Conservation (phyloP, 2,113 vertebrate species). For the Hippopotamus amphibius region DNA sequence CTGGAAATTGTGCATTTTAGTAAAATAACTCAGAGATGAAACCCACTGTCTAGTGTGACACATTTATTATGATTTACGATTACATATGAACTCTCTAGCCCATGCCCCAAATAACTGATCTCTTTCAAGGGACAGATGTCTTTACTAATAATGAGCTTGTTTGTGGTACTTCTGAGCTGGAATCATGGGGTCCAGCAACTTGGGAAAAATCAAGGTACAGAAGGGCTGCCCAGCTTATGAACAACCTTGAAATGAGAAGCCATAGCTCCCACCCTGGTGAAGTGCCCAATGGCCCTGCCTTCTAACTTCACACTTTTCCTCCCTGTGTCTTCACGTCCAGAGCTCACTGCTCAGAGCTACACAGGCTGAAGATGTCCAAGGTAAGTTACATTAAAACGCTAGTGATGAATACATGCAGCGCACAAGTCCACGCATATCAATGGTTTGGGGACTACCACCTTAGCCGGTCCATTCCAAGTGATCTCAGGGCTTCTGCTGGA, state of each 20-base stretch:
- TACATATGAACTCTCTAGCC: background rate
- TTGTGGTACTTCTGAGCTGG: background rate
- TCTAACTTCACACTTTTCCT: background rate
- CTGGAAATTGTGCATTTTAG: background rate
- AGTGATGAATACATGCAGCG: background rate
- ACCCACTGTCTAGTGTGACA: background rate
- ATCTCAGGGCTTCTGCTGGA: background rate
- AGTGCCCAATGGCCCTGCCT: background rate
- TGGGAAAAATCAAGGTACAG: background rate
- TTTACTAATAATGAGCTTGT: background rate
- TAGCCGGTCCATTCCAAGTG: background rate
- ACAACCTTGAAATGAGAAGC: background rate
- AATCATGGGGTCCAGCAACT: background rate
- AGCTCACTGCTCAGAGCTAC: background rate
- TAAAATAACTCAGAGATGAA: background rate
- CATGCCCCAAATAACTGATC: background rate
- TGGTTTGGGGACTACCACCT: background rate
- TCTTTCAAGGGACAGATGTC: background rate
- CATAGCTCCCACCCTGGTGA: background rate
- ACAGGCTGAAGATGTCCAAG: background rate
- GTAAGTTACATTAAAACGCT: background rate
- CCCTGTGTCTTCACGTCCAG: background rate
- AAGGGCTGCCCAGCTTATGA: background rate
- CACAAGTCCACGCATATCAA: background rate
- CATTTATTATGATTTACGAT: background rate